Evolutionary conservation across 2,113 vertebrate genomes (phyloP).

Genomic region (Hemiprocne comata): DNA sequence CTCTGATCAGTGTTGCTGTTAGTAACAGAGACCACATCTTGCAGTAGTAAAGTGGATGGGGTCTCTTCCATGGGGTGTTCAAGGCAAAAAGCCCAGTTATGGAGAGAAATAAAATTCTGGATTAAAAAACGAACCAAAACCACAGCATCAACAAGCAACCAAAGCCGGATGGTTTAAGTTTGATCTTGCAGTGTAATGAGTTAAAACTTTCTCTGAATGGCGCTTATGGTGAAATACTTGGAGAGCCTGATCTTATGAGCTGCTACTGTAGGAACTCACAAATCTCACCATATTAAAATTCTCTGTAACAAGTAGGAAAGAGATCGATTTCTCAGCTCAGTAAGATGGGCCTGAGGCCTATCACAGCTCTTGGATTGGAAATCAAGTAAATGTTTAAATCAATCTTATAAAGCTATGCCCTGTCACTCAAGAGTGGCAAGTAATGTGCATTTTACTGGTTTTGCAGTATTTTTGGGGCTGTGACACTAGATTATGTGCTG

Average conservation of each 20-base stretch:
- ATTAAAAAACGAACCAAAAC: not conserved
- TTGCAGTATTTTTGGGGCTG: not conserved
- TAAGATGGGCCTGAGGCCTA: not conserved
- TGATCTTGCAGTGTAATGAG: not conserved
- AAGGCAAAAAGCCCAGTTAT: not conserved
- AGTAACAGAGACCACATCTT: not conserved
- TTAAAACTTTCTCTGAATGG: not conserved
- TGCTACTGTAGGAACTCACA: not conserved
- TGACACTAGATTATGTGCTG: not conserved
- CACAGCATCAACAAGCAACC: not conserved
- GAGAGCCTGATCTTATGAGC: not conserved
- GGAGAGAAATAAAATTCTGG: not conserved
- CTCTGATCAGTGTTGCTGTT: not conserved
- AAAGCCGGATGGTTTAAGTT: not conserved
- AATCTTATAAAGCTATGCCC: not conserved
- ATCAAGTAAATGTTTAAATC: not conserved
- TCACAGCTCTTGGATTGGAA: not conserved
- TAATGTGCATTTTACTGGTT: not conserved
- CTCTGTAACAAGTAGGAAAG: not conserved
- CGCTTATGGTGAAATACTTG: not conserved
- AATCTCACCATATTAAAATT: conserved; percentile 8
- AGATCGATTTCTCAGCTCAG: not conserved
- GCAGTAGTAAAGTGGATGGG: not conserved
- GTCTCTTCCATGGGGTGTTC: not conserved
- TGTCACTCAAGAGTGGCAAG: not conserved